phyloP scores from a whole-genome alignment of 2,888 invertebrate genomes.

The Monopis laevigella region DNA sequence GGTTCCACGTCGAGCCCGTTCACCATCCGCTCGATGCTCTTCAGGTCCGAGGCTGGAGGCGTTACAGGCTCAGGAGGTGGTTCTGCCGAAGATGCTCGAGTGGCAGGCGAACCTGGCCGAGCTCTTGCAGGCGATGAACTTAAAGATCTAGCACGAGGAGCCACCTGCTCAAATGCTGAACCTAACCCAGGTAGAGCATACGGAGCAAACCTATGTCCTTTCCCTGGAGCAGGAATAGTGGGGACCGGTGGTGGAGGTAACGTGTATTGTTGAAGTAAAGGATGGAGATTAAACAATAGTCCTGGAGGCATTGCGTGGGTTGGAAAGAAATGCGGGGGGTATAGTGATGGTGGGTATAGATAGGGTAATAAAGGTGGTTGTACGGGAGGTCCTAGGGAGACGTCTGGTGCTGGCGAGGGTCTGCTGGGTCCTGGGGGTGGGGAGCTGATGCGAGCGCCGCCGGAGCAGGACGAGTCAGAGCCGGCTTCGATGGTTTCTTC shows the following conservation, averaged over 20 bases:
- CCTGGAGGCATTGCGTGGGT: conserved; percentile 83
- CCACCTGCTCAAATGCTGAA: conserved; percentile 90
- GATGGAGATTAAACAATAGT: conserved; percentile 87
- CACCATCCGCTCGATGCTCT: conserved; percentile 97
- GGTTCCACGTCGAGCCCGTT: conserved; percentile 92
- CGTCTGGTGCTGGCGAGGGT: conserved; percentile 88
- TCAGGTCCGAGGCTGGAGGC: conserved; percentile 82
- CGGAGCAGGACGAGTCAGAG: conserved; percentile 79
- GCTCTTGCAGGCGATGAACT: conserved; percentile 67
- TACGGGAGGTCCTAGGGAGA: conserved; percentile 92
- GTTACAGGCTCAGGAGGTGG: conserved; percentile 68
- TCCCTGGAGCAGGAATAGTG: conserved; percentile 67
- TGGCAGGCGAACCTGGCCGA: conserved; percentile 43
- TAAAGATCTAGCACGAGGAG: conserved; percentile 75
- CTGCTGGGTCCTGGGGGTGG: conserved; percentile 66
- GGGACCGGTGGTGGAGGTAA: conserved; percentile 73
- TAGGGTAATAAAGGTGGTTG: conserved; percentile 94
- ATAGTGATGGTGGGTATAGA: conserved; percentile 89
- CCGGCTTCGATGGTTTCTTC: conserved; percentile 74
- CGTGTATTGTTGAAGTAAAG: conserved; percentile 89
- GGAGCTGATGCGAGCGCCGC: conserved; percentile 66
- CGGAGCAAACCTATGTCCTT: conserved; percentile 83
- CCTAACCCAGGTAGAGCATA: conserved; percentile 85
- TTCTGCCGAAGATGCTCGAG: conserved; percentile 62
- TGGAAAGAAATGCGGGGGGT: conserved; percentile 80